Conservation (phyloP, 2,888 invertebrate species). For the Ectropis crepuscularia region DNA sequence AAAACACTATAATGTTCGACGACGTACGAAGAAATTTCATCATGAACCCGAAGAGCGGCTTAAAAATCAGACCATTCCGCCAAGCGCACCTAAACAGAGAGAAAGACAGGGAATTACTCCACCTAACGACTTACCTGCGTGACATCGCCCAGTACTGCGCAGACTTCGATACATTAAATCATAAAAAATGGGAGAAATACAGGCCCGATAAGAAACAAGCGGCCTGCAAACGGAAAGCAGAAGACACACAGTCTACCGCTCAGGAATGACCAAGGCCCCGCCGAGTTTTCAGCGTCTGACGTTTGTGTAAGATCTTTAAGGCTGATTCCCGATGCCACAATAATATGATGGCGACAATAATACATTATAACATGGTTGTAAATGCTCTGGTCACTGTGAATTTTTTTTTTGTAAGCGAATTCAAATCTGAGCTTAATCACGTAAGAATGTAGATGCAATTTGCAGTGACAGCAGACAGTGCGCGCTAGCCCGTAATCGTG, state of each 20-base stretch:
- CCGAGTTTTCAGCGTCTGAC: neutral
- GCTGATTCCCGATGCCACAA: too few relatives aligned
- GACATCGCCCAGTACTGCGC: conserved; percentile 92
- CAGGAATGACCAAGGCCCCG: conserved; percentile 65
- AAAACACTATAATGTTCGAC: conserved; percentile 99
- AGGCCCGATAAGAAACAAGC: conserved; percentile 78
- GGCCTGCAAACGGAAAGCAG: conserved; percentile 78
- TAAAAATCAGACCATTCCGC: conserved; percentile 95
- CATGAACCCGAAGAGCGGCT: conserved; percentile 98
- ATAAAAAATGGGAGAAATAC: conserved; percentile 96
- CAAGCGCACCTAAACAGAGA: conserved; percentile 95
- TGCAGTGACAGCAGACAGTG: too few relatives aligned
- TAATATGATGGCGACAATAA: too few relatives aligned
- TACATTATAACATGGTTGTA: too few relatives aligned
- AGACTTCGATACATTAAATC: conserved; percentile 94
- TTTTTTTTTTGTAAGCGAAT: too few relatives aligned
- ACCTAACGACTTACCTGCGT: conserved; percentile 91
- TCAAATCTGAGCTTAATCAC: too few relatives aligned
- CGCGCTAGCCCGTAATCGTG: too few relatives aligned
- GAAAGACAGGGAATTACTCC: conserved; percentile 92
- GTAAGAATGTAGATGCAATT: too few relatives aligned
- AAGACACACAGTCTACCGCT: conserved; percentile 68
- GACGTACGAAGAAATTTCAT: conserved; percentile 97
- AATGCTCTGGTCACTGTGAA: too few relatives aligned
- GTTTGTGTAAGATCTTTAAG: too few relatives aligned